Evolutionary conservation across 2,888 invertebrate species (phyloP), one percentile per base, ranked within the genome.

Genomic region (Hypercompe scribonia): DNA sequence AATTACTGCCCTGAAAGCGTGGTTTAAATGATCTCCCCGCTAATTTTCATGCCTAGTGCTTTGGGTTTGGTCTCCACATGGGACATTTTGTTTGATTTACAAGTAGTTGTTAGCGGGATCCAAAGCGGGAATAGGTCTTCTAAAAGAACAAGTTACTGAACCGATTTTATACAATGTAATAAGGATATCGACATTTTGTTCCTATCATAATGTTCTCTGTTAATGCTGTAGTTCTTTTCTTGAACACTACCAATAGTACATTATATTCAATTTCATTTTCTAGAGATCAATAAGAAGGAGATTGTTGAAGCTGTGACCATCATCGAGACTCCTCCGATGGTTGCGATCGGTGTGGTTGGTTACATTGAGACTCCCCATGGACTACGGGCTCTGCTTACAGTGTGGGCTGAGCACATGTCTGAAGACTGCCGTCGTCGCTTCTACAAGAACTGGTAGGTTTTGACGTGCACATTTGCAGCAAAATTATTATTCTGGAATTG

Each of bases 211-310:
- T 54, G 31, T 28, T 61, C 0, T 31, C 3, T 61, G 31, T 61
- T 24, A 50, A 50, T 24, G 3, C 50, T 24, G 1, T 58, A 4
- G 11, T 28, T 58, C 2, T 58, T 15, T 58, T 28, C 28, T 15
- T 0, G 2, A 58, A 1, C 5, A 3, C 3, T 58, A 1, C 31
- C 31, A 15, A 5, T 31, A 31, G 0, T 58, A 4, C 50, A 18
- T 46, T 24, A 46, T 4, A 33, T 36, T 36, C 21, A 4, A n/a
- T 58, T 8, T 36, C 33, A n/a, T 64, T 69, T 68, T 85, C 54
- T 93, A 99, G 99, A 99, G 97, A 98, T 99, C 80, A 99, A 99
- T 96, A 99, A 99, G 96, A 99, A 99, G 96, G 99, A 99, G 96
- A 99, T 99, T 77, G 99, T 99, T 36, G 99, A 99, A 94, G 99